phyloP scores from a whole-genome alignment of 2,888 invertebrate genomes.

The Nemurella pictetii region DNA sequence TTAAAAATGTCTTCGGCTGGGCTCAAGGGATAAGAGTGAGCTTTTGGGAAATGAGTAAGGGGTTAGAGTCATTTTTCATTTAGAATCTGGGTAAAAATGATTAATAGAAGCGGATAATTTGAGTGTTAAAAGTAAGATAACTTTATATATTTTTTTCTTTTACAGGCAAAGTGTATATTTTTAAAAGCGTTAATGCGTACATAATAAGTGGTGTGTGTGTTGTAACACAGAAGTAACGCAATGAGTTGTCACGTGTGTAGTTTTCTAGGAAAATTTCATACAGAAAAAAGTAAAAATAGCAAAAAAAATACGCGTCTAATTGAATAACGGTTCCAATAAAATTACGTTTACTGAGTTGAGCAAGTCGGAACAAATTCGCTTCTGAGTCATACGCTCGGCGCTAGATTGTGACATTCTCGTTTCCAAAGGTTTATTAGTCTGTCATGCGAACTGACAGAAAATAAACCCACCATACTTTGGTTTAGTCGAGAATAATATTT shows the following conservation, averaged over 20 bases:
- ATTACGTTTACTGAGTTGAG: background rate
- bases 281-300: too few species aligned
- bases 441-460: background rate
- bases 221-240: too few species aligned
- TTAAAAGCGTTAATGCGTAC: too few species aligned
- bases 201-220: too few species aligned
- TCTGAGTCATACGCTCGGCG: background rate
- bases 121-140: background rate
- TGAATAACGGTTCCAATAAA: background rate
- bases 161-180: too few species aligned
- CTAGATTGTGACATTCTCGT: background rate
- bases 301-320: background rate
- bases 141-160: too few species aligned
- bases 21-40: background rate
- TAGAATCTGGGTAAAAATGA: background rate
- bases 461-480: background rate
- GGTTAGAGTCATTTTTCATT: background rate
- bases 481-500: background rate
- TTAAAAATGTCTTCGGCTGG: background rate
- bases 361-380: background rate
- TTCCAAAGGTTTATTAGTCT: background rate
- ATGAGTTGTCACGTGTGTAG: too few species aligned
- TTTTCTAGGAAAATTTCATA: too few species aligned
- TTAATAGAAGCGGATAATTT: background rate
- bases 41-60: background rate